A percentile compares a stretch with the other conserved stretches of the same genome.
phyloP scores from a whole-genome alignment of 2,113 vertebrate genomes.

The Equus quagga region DNA sequence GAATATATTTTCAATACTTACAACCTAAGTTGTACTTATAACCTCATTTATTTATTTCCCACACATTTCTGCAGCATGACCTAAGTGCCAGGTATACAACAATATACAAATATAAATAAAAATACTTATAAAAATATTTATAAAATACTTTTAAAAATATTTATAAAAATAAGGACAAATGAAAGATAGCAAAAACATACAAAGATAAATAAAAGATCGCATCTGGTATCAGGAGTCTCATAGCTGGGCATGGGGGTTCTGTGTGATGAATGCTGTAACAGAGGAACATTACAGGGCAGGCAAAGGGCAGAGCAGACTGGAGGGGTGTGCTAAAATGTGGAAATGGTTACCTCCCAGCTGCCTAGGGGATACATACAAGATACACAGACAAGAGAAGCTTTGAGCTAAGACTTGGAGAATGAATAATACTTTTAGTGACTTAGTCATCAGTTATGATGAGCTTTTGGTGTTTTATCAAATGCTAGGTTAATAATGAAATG shows the following conservation, averaged over 20 bases:
- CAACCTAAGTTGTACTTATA: not conserved
- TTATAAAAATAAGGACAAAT: not conserved
- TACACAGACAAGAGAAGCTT: not conserved
- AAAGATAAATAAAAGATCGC: not conserved
- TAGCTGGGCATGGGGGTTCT: not conserved
- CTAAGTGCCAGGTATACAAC: not conserved
- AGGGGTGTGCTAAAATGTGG: not conserved
- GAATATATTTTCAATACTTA: not conserved
- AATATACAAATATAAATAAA: not conserved
- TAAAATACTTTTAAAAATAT: too few species aligned
- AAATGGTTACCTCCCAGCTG: not conserved
- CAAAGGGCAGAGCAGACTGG: not conserved
- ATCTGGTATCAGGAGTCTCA: not conserved
- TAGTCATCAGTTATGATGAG: not conserved
- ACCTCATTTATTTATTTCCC: not conserved
- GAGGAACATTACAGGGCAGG: not conserved
- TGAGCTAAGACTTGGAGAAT: not conserved
- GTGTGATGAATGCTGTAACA: not conserved
- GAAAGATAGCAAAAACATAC: not conserved
- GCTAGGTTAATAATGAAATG: constrained; percentile 3
- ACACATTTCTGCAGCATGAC: not conserved
- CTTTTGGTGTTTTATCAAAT: constrained; percentile 9
- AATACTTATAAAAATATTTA: too few species aligned
- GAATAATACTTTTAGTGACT: not conserved
- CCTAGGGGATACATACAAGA: too few species aligned